Conservation (phyloP, 92 coral and sea anemone species). For the Muricea muricata region DNA sequence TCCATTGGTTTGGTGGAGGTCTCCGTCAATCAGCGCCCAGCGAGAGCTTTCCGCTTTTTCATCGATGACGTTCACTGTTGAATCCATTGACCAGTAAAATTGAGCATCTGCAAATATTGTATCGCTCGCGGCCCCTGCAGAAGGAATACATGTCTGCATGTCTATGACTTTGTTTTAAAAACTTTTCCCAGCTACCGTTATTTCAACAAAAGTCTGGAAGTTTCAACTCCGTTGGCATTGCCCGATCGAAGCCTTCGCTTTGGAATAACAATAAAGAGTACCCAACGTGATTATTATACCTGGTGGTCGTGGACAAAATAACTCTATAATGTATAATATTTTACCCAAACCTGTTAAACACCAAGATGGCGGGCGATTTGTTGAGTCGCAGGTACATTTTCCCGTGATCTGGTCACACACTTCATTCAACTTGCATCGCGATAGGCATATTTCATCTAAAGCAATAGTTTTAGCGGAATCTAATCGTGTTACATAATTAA, state of each 20-base stretch:
- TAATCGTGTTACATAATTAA: neutral
- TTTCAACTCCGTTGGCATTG: too few species aligned
- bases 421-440: constrained; percentile 42
- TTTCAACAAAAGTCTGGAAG: too few species aligned
- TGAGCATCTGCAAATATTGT: constrained; percentile 28
- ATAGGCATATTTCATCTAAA: constrained; percentile 27
- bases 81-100: constrained; percentile 34
- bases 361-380: constrained; percentile 25
- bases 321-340: neutral
- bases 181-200: too few species aligned
- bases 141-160: neutral
- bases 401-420: constrained; percentile 60
- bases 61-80: constrained; percentile 2
- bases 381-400: constrained; percentile 21
- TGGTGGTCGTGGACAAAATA: too few species aligned
- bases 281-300: too few species aligned
- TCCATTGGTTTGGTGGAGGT: neutral
- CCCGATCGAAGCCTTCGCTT: too few species aligned
- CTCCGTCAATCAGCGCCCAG: constrained; percentile 20
- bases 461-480: neutral
- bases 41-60: neutral
- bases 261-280: too few species aligned
- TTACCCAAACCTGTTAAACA: constrained; percentile 31
- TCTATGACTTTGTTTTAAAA: neutral
- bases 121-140: neutral